A percentile compares a stretch with the other conserved stretches of the same genome.
These are phyloP conservation scores for Ceratothoa steindachneri DNA, from an alignment of 2,888 invertebrate genomes.

Conservation along the genomic window DNA sequence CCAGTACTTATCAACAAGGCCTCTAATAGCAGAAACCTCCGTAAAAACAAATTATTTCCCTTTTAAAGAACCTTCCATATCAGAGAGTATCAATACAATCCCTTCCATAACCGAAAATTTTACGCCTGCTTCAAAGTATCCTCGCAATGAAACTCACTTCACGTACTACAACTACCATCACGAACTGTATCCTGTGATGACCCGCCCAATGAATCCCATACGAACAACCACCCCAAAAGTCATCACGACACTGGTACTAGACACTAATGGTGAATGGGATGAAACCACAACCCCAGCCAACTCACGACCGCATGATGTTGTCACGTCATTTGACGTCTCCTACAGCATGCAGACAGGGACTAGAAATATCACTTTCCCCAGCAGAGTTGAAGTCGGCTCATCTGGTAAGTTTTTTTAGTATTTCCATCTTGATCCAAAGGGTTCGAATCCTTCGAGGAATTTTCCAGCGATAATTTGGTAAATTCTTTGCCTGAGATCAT, in stretches of 20 bases:
- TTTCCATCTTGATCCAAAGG: too few species aligned
- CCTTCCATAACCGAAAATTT: not conserved
- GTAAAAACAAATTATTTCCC: not conserved
- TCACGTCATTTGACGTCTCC: slow-evolving; percentile 42
- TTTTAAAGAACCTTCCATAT: not conserved
- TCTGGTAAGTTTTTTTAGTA: not conserved
- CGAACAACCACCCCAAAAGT: not conserved
- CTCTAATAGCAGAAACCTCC: not conserved
- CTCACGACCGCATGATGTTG: slow-evolving; percentile 12
- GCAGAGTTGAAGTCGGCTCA: not conserved
- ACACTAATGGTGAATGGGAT: not conserved
- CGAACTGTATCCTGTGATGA: slow-evolving; percentile 46
- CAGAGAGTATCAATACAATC: not conserved
- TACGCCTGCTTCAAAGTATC: not conserved
- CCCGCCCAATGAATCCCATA: slow-evolving; percentile 33
- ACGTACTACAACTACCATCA: slow-evolving; percentile 21
- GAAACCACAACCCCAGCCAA: slow-evolving; percentile 13
- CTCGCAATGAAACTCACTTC: not conserved
- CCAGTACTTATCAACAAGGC: not conserved
- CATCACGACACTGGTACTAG: not conserved
- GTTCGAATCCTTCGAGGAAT: not conserved
- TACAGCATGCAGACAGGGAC: slow-evolving; percentile 25
- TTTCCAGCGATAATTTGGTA: too few species aligned
- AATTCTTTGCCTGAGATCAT: too few species aligned
- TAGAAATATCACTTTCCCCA: not conserved